A percentile compares a stretch with the other conserved stretches of the same genome.
phyloP scores from a whole-genome alignment of 2,113 vertebrate species.

The Myiopsitta monachus region DNA sequence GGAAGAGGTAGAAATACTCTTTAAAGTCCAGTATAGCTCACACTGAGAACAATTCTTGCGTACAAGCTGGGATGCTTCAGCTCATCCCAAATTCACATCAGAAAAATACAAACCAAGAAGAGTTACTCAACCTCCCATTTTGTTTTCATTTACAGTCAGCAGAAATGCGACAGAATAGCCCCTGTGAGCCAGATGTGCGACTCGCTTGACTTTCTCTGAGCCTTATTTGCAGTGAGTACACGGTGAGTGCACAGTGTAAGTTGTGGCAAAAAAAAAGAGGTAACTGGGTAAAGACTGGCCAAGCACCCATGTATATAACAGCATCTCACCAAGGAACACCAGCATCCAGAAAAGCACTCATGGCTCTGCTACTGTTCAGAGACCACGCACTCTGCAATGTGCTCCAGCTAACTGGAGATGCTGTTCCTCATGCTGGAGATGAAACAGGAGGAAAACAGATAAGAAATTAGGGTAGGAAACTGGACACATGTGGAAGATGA shows the following conservation, averaged over 20 bases:
- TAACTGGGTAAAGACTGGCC: not conserved
- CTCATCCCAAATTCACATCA: not conserved
- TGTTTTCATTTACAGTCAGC: not conserved
- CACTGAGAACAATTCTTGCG: not conserved
- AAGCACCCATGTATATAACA: not conserved
- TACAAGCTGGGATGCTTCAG: not conserved
- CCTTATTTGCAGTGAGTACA: not conserved
- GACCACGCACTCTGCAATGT: not conserved
- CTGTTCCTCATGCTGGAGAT: not conserved
- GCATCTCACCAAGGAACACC: not conserved
- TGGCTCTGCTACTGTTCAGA: not conserved
- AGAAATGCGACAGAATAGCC: not conserved
- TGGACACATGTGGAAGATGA: not conserved
- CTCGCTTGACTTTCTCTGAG: not conserved
- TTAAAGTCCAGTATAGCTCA: not conserved
- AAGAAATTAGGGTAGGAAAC: not conserved
- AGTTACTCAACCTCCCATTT: not conserved
- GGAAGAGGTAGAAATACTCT: constrained; percentile 50
- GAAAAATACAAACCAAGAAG: not conserved
- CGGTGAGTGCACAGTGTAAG: not conserved
- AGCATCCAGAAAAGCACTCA: not conserved
- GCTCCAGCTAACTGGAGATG: not conserved
- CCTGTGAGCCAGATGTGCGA: not conserved
- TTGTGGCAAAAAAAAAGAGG: not conserved
- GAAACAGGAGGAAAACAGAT: not conserved